These are phyloP conservation scores for Gastracanthus pulcherrimus DNA, from an alignment of 2,888 invertebrate genomes.

Conservation along the genomic window DNA sequence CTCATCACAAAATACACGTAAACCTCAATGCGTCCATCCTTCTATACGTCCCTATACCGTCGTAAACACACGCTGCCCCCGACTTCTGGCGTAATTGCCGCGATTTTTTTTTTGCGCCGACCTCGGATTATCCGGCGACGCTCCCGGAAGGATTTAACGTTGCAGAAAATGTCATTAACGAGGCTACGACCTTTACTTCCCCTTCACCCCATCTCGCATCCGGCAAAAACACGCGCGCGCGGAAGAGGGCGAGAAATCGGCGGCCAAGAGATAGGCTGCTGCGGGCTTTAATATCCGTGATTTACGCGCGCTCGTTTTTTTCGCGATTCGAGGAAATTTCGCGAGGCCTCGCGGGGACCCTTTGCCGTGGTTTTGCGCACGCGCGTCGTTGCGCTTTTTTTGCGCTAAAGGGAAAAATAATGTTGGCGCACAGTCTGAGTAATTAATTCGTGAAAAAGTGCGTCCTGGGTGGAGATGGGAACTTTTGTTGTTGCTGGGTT, in stretches of 20 bases:
- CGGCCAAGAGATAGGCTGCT: neutral
- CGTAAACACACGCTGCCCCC: neutral
- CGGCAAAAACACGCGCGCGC: constrained; percentile 17
- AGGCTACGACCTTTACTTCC: neutral
- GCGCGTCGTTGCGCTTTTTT: neutral
- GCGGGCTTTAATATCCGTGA: constrained; percentile 47
- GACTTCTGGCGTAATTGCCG: constrained; percentile 33
- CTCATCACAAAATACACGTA: neutral
- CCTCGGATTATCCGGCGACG: constrained; percentile 19
- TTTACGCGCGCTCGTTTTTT: constrained; percentile 29
- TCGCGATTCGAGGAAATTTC: neutral
- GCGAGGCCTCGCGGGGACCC: neutral
- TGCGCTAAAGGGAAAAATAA: neutral
- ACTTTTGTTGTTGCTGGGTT: too few species aligned
- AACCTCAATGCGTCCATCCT: neutral
- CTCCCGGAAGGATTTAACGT: constrained; percentile 51
- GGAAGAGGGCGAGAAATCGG: neutral
- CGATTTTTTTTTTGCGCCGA: constrained; percentile 13
- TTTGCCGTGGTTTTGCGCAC: neutral
- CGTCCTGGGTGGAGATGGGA: neutral
- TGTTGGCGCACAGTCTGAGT: neutral
- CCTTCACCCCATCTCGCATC: neutral
- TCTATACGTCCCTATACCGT: neutral
- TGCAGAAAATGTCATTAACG: constrained; percentile 55
- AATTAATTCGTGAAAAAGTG: neutral